Evolutionary conservation across 1,140 invertebrate genomes (phyloP), one percentile per base, ranked within the genome.

Genomic region (Paraescarpia echinospica): DNA sequence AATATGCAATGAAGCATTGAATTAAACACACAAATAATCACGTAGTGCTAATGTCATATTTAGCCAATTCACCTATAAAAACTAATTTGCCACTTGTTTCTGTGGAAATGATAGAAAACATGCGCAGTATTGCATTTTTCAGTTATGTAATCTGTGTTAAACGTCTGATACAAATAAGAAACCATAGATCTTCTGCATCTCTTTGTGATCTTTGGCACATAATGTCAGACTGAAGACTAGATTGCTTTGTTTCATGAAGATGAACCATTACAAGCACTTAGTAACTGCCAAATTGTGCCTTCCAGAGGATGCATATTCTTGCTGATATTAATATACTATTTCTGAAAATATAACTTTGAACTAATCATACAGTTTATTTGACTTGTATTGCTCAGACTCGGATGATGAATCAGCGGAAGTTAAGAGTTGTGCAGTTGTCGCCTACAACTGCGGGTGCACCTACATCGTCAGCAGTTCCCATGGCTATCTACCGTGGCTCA

Each of bases 371-470:
- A 35, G 14, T 9, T 90, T 34, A 4, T 22, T 34, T 0, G 27
- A 22, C n/a, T 33, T 35, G 35, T 93, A 8, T 34, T 27, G 97
- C 97, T 93, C 96, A 99, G 98, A 99, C 98, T 33, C 97, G 98
- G 93, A 96, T 96, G 94, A 99, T 99, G 98, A 99, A 96, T 93
- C 97, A 97, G 94, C 95, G 95, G 91, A 95, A 94, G 89, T 92
- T 96, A 41, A 95, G 95, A 92, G 89, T 94, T 31, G 59, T 92
- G 33, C 89, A 93, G 0, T 33, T 5, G 88, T 89, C 35, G 93
- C 94, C 33, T 59, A 91, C 33, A 34, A 92, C 35, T 51, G 93
- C 94, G 27, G 59, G 59, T 2, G 59, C 59, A 27, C 59, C 2
- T 2, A 31, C 59, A 27, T 77, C 59, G 22, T 77, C 59, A 12